Conservation (phyloP, 2,113 vertebrate genomes). For the Pampusana beccarii region DNA sequence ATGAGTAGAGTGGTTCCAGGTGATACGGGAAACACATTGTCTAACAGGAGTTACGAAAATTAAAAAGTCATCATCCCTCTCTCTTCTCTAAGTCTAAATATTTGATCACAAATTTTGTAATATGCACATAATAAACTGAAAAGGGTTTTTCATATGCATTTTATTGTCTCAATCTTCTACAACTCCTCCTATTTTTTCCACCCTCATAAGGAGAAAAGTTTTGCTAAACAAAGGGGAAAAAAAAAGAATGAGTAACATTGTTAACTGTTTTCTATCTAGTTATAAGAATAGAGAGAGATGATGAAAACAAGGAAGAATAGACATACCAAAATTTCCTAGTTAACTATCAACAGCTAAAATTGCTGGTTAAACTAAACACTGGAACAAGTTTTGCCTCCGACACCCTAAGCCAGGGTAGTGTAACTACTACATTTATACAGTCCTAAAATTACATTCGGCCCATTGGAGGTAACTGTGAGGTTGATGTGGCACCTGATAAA, state of each 20-base stretch:
- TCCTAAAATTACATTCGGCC: too few relatives aligned
- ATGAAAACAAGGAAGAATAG: neutral
- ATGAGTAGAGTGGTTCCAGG: neutral
- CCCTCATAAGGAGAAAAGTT: neutral
- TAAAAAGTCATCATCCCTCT: neutral
- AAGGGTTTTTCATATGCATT: neutral
- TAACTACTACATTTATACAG: too few relatives aligned
- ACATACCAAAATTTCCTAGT: neutral
- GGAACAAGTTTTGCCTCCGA: neutral
- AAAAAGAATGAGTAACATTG: neutral
- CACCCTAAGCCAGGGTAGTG: rapidly evolving
- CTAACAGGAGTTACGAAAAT: neutral
- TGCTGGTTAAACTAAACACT: neutral
- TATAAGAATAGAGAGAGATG: neutral
- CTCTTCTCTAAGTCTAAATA: neutral
- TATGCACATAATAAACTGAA: neutral
- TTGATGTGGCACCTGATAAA: too few relatives aligned
- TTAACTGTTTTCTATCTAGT: neutral
- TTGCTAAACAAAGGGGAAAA: neutral
- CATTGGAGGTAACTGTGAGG: too few relatives aligned
- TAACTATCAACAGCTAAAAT: neutral
- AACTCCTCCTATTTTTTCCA: neutral
- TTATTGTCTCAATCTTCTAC: neutral
- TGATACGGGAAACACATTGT: neutral
- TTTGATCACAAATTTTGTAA: neutral